A percentile compares a stretch with the other conserved stretches of the same genome.
phyloP scores from a whole-genome alignment of 2,113 vertebrate genomes.

The Steatornis caripensis region DNA sequence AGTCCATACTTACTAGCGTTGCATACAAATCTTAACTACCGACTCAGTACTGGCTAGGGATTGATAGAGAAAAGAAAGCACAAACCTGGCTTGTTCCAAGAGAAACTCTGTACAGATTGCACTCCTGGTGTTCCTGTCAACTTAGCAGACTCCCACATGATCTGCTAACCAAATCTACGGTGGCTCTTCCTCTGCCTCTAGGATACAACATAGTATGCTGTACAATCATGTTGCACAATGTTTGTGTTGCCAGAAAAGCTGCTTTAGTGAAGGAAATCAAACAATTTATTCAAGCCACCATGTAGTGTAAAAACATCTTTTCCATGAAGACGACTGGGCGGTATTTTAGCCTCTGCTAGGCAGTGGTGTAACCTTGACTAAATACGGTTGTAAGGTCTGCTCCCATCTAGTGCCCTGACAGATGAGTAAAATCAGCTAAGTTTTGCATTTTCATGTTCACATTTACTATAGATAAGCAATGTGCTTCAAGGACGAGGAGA shows the following conservation, averaged over 20 bases:
- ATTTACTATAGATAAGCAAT: neutral
- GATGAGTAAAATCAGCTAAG: neutral
- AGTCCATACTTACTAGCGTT: neutral
- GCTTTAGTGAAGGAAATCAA: neutral
- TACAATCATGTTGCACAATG: neutral
- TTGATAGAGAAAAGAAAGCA: neutral
- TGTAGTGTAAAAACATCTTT: neutral
- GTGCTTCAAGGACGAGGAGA: neutral
- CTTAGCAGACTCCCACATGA: neutral
- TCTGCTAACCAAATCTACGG: neutral
- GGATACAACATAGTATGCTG: neutral
- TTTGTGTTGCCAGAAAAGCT: neutral
- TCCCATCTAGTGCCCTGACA: neutral
- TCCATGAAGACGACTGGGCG: neutral
- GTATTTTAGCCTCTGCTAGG: neutral
- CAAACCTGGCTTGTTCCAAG: neutral
- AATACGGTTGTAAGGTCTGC: neutral
- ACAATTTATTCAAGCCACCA: neutral
- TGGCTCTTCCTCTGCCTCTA: neutral
- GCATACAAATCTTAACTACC: neutral
- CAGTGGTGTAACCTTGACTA: neutral
- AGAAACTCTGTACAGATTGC: neutral
- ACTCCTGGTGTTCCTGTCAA: neutral
- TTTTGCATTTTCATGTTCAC: neutral
- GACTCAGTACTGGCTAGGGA: neutral